These are phyloP conservation scores for Artemia franciscana DNA, from an alignment of 1,140 invertebrate species.

Conservation along the genomic window DNA sequence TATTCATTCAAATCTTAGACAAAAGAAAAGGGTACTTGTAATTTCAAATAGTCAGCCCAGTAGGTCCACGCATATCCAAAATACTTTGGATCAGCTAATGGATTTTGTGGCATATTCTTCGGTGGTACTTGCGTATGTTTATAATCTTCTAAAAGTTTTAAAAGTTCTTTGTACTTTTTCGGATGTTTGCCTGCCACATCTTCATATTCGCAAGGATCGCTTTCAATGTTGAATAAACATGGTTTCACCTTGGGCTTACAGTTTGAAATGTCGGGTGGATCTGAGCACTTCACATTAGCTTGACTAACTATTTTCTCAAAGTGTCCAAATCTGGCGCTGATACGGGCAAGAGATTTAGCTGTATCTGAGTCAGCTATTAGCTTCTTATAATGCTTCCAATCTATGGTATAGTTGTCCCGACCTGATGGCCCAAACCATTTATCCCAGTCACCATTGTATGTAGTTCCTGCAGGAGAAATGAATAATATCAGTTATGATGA, in stretches of 20 bases:
- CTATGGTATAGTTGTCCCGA: conserved; percentile 14
- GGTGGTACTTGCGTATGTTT: conserved; percentile 45
- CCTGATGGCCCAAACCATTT: conserved; percentile 58
- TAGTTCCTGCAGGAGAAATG: conserved; percentile 30
- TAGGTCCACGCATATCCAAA: conserved; percentile 49
- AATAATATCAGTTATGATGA: too few species aligned
- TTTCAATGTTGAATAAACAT: conserved; percentile 50
- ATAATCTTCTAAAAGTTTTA: conserved; percentile 26
- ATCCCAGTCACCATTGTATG: conserved; percentile 48
- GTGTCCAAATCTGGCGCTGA: background rate
- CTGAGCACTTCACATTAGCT: conserved; percentile 22
- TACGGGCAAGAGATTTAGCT: background rate
- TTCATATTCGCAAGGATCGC: conserved; percentile 59
- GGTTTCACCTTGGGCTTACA: conserved; percentile 36
- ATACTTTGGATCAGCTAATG: conserved; percentile 35
- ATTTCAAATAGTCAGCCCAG: conserved; percentile 38
- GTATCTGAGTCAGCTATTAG: background rate
- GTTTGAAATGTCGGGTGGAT: background rate
- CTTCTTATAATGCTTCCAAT: background rate
- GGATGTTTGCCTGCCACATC: conserved; percentile 45
- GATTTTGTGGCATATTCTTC: conserved; percentile 38
- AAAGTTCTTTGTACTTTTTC: conserved; percentile 29
- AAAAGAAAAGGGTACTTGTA: too few species aligned
- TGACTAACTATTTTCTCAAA: conserved; percentile 21
- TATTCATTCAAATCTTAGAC: too few species aligned